A percentile compares a stretch with the other conserved stretches of the same genome.
Conservation (phyloP, 1,140 invertebrate genomes). For the Aphelenchoides fujianensis region DNA sequence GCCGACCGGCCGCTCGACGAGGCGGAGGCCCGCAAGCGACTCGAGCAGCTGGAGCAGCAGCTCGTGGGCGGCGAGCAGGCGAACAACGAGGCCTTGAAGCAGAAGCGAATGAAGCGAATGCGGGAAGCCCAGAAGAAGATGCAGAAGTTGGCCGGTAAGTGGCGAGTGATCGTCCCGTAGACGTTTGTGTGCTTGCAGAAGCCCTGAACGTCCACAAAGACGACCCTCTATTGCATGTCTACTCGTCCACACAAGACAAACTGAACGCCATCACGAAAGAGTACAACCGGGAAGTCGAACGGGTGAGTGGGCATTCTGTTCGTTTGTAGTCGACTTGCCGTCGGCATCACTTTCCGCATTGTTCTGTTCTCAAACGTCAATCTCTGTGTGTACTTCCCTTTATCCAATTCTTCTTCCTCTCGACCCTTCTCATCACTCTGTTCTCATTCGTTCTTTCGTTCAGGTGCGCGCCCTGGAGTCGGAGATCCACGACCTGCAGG, state of each 20-base stretch:
- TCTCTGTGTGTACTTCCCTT: too few species aligned
- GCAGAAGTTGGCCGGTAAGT: conserved; percentile 65
- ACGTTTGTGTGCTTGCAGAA: conserved; percentile 42
- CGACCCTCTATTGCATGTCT: conserved; percentile 70
- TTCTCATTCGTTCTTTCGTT: too few species aligned
- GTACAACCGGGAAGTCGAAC: conserved; percentile 71
- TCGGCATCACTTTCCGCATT: too few species aligned
- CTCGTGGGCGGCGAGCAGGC: conserved; percentile 78
- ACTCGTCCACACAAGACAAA: conserved; percentile 76
- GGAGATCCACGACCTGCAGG: conserved; percentile 76
- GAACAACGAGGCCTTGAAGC: conserved; percentile 69
- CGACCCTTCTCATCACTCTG: too few species aligned
- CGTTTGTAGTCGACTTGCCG: not conserved
- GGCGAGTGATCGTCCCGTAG: conserved; percentile 6
- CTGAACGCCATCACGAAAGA: conserved; percentile 72
- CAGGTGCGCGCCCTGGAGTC: conserved; percentile 70
- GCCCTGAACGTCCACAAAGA: conserved; percentile 74
- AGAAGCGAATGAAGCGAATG: conserved; percentile 70
- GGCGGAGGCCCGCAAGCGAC: conserved; percentile 54
- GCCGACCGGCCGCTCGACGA: conserved; percentile 40
- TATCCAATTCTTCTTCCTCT: too few species aligned
- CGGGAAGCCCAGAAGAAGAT: conserved; percentile 72
- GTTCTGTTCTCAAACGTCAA: too few species aligned
- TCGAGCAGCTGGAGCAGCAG: conserved; percentile 72
- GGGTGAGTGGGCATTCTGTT: conserved; percentile 65